Percentiles rank a stretch among this genome's conserved stretches.
These are phyloP conservation scores for Oegoconia quadripuncta DNA, from an alignment of 2,888 invertebrate species.

Conservation along the genomic window DNA sequence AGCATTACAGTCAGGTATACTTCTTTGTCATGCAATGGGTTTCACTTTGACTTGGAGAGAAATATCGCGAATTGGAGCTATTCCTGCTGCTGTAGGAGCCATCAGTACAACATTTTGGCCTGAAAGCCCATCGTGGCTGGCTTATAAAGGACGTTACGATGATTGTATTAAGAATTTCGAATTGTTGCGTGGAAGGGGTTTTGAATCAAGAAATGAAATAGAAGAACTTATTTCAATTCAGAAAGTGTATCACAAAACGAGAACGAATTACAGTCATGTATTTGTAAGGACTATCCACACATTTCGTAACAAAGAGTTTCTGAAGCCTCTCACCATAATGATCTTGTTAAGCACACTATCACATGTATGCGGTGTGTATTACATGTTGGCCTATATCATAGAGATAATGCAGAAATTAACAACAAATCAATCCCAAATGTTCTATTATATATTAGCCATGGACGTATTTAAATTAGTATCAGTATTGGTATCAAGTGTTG, in stretches of 20 bases:
- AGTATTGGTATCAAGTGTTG: neutral
- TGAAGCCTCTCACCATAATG: neutral
- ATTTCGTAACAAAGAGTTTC: neutral
- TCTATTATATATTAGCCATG: neutral
- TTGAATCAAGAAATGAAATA: conserved; percentile 18
- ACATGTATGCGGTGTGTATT: neutral
- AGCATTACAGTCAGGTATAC: neutral
- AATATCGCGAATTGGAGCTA: conserved; percentile 16
- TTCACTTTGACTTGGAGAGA: conserved; percentile 20
- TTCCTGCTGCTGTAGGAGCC: conserved; percentile 18
- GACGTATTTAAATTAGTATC: conserved; percentile 1
- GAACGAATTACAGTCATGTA: neutral
- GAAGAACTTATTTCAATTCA: conserved; percentile 20
- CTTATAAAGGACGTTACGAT: conserved; percentile 23
- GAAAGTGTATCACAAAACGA: no score
- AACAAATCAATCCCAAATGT: neutral
- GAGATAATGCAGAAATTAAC: conserved; percentile 2
- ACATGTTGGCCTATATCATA: neutral
- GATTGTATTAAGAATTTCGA: conserved; percentile 18
- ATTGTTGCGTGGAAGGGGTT: conserved; percentile 20
- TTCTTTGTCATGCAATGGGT: conserved; percentile 20
- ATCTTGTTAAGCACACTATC: neutral
- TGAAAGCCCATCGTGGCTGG: conserved; percentile 25
- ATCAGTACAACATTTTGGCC: conserved; percentile 20
- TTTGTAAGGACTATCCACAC: neutral